Percentiles rank a stretch among this genome's conserved stretches.
phyloP scores from a whole-genome alignment of 1,140 invertebrate species.

The Eumeta japonica region DNA sequence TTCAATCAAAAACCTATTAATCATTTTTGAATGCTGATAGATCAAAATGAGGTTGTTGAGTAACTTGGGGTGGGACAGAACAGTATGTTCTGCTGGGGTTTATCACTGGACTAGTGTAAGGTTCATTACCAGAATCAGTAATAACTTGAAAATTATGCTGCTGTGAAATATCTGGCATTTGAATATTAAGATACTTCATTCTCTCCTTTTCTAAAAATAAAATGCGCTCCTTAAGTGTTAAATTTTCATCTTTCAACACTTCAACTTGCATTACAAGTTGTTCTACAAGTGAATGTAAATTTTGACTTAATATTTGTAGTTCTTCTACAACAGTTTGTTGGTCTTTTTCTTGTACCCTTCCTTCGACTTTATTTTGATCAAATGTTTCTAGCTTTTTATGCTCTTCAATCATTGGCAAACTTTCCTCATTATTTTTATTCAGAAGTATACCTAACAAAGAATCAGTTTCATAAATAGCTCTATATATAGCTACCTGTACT shows the following conservation, averaged over 20 bases:
- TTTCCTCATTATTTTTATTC: conserved; percentile 21
- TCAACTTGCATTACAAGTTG: conserved; percentile 62
- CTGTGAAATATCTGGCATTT: conserved; percentile 19
- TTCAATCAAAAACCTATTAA: no score
- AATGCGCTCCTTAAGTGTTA: conserved; percentile 52
- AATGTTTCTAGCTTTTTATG: conserved; percentile 19
- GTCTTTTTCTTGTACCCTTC: conserved; percentile 61
- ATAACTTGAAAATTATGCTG: conserved; percentile 18
- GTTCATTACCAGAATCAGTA: neutral
- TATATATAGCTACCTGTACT: conserved; percentile 59
- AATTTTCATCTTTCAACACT: conserved; percentile 59
- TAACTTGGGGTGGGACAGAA: neutral
- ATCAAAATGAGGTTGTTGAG: conserved; percentile 24
- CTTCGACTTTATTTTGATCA: conserved; percentile 27
- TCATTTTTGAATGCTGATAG: conserved; percentile 24
- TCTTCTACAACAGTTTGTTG: conserved; percentile 63
- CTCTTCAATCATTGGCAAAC: conserved; percentile 19
- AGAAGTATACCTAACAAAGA: conserved; percentile 55
- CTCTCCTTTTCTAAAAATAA: conserved; percentile 54
- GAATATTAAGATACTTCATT: conserved; percentile 34
- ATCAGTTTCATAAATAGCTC: conserved; percentile 64
- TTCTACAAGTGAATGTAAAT: conserved; percentile 58
- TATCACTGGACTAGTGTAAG: neutral
- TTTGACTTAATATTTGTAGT: conserved; percentile 59
- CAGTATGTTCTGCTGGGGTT: no score